Percentiles rank a stretch among this genome's conserved stretches.
phyloP scores from a whole-genome alignment of 1,140 invertebrate species.

The Pectinophora gossypiella region DNA sequence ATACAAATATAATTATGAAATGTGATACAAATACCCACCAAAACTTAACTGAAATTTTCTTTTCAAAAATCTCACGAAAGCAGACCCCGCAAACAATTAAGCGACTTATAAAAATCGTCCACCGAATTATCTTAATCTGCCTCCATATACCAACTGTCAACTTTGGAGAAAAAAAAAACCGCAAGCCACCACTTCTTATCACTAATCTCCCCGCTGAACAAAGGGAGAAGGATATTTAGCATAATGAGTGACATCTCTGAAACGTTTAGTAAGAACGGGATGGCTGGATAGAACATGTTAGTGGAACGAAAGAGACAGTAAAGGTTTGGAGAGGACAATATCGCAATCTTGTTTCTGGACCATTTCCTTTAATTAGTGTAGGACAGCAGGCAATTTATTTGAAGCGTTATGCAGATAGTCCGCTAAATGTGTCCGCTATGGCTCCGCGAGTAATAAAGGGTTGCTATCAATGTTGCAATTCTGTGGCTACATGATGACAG shows the following conservation, averaged over 20 bases:
- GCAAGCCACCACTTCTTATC: slow-evolving; percentile 44
- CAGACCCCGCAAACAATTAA: slow-evolving; percentile 36
- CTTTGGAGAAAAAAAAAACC: slow-evolving; percentile 38
- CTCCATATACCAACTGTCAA: slow-evolving; percentile 73
- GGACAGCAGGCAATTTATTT: slow-evolving; percentile 60
- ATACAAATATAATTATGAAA: too few relatives aligned
- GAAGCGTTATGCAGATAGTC: slow-evolving; percentile 51
- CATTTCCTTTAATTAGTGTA: slow-evolving; percentile 72
- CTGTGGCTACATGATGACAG: too few relatives aligned
- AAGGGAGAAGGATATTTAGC: slow-evolving; percentile 66
- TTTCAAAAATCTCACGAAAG: background rate
- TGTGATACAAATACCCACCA: too few relatives aligned
- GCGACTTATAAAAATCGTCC: slow-evolving; percentile 35
- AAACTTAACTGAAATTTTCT: too few relatives aligned
- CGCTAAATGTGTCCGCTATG: slow-evolving; percentile 34
- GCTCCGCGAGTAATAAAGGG: background rate
- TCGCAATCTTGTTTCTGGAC: slow-evolving; percentile 73
- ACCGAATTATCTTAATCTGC: slow-evolving; percentile 57
- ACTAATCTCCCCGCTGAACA: slow-evolving; percentile 55
- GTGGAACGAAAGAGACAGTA: slow-evolving; percentile 21
- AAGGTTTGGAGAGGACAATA: slow-evolving; percentile 61
- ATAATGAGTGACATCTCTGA: slow-evolving; percentile 68
- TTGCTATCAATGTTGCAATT: too few relatives aligned
- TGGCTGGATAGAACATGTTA: slow-evolving; percentile 5
- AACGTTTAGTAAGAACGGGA: slow-evolving; percentile 60